These are phyloP conservation scores for Sapajus apella DNA, from an alignment of 2,113 vertebrate genomes.

Conservation along the genomic window DNA sequence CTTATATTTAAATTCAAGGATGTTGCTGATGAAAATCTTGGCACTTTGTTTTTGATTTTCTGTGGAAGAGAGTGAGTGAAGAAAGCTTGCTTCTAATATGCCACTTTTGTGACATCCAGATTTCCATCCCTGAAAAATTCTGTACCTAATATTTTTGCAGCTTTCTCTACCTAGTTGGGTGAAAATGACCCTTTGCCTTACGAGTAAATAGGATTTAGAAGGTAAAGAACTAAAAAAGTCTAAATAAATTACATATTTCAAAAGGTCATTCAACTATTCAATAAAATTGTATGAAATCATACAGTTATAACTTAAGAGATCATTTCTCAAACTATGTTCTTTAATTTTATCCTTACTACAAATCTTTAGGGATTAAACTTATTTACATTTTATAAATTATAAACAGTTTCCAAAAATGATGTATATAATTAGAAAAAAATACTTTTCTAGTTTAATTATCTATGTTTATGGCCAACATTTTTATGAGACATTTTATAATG, in stretches of 20 bases:
- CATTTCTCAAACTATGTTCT: neutral
- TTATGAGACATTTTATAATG: neutral
- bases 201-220: neutral
- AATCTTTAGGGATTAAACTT: neutral
- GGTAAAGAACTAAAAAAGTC: neutral
- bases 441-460: neutral
- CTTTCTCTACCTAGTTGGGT: neutral
- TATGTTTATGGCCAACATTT: neutral
- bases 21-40: neutral
- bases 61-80: neutral
- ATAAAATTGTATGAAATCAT: constrained; percentile 37
- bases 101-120: neutral
- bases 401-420: neutral
- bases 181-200: neutral
- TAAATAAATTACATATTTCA: neutral
- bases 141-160: neutral
- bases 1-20: neutral
- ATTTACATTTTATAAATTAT: neutral
- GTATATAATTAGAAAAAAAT: neutral
- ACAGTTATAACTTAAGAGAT: neutral
- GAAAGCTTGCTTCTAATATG: neutral
- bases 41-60: neutral
- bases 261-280: neutral
- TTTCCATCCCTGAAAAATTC: neutral
- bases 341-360: neutral